These are phyloP conservation scores for Sylvia atricapilla DNA, from an alignment of 2,113 vertebrate species.

Conservation along the genomic window DNA sequence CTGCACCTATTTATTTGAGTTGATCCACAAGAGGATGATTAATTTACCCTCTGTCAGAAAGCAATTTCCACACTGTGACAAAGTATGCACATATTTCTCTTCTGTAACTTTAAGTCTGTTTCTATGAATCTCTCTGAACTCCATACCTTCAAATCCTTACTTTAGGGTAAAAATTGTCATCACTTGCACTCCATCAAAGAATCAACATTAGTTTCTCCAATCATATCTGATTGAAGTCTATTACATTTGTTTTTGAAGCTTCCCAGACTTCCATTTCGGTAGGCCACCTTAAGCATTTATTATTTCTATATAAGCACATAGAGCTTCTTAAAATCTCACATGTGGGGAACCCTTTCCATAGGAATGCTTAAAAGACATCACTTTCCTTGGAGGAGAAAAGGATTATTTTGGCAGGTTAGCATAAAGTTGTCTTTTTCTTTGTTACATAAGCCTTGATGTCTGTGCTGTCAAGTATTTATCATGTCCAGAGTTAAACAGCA, in stretches of 20 bases:
- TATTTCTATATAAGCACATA: background rate
- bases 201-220: background rate
- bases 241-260: accelerated
- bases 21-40: conserved; percentile 12
- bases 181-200: background rate
- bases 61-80: background rate
- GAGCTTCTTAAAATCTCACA: background rate
- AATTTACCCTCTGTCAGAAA: background rate
- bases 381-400: background rate
- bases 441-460: background rate
- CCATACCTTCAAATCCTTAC: background rate
- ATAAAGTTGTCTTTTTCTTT: background rate
- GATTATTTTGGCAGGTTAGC: background rate
- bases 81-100: background rate
- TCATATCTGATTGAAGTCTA: background rate
- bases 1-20: conserved; percentile 31
- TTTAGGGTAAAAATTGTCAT: background rate
- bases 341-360: background rate
- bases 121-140: background rate
- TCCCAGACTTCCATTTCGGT: background rate
- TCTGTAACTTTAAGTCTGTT: background rate
- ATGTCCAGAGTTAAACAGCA: background rate
- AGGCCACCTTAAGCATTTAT: background rate
- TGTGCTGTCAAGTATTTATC: background rate
- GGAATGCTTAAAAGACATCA: background rate